phyloP scores from a whole-genome alignment of 2,113 vertebrate genomes.

The Lepisosteus osseus region DNA sequence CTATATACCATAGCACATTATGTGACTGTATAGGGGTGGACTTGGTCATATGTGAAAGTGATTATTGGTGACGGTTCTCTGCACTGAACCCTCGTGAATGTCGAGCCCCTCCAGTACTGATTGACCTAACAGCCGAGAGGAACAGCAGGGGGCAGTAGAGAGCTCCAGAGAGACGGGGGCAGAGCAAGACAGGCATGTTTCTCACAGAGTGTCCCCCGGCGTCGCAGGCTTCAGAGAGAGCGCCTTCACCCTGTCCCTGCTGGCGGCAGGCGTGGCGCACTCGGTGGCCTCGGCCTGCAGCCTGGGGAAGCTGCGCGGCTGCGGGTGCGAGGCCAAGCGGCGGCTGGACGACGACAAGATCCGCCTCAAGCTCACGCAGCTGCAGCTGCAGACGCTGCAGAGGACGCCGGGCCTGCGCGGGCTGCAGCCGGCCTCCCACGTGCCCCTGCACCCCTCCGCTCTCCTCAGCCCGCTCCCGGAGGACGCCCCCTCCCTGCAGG shows the following conservation, averaged over 20 bases:
- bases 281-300: slow-evolving; percentile 89
- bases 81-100: no score
- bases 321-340: slow-evolving; percentile 80
- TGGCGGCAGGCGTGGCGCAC: slow-evolving; percentile 88
- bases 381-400: slow-evolving; percentile 80
- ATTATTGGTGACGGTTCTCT: no score
- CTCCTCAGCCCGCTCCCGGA: slow-evolving; percentile 67
- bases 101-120: no score
- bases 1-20: no score
- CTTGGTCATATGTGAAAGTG: no score
- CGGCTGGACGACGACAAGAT: slow-evolving; percentile 78
- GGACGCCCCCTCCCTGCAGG: slow-evolving; percentile 72
- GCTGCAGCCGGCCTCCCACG: slow-evolving; percentile 54
- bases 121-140: no score
- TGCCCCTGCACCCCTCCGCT: slow-evolving; percentile 54
- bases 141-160: no score
- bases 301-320: slow-evolving; percentile 83
- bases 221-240: slow-evolving; percentile 83
- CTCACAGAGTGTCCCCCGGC: slow-evolving; percentile 1
- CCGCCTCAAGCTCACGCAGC: slow-evolving; percentile 78
- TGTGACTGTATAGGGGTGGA: no score
- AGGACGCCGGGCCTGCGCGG: slow-evolving; percentile 55
- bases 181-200: background rate
- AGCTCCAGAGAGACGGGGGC: background rate
- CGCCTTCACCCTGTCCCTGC: slow-evolving; percentile 84